Evolutionary conservation across 2,888 invertebrate genomes (phyloP), one percentile per base, ranked within the genome.

Genomic region (Silvanus unidentatus): DNA sequence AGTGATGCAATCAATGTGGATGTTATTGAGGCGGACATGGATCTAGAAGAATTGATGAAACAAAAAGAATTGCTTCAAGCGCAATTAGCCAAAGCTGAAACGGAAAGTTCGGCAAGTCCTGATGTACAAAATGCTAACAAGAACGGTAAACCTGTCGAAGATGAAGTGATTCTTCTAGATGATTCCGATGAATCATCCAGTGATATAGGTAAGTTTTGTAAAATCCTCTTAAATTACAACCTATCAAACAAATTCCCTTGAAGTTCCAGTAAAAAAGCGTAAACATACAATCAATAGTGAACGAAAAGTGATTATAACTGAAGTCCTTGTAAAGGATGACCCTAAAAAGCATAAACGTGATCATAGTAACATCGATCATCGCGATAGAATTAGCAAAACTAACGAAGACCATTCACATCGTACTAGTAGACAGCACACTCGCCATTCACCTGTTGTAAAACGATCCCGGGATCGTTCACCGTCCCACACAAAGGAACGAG

Each of bases 31-130:
- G 90, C 90, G 53, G 90, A 90, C 59, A 81, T 91, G 57, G 90
- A 92, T 66, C 71, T 92, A 16, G 92, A 92, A 63, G 92, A 92
- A 54, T 73, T 92, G 45, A 92, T 92, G 90, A 84, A 84, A 60
- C 91, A 92, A 66, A 92, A 92, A 72, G 90, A 88, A 61, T 59
- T 84, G 35, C 73, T 91, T 36, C 90, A 91, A 72, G 88, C 88
- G 30, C 88, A 88, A 48, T 88, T 86, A 65, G 77, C 79, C 61
- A 86, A 84, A 0, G 85, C 85, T 51, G 78, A 78, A 39, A 78
- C 79, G 36, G 81, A 81, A 43, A 58, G 55, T 4, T 49, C 54
- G 16, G 40, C 46, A 16, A 46, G 49, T 44, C 47, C 58, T 35
- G 43, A 41, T 29, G 50, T 11, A 9, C 32, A 44, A n/a, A 45